A percentile compares a stretch with the other conserved stretches of the same genome.
phyloP scores from a whole-genome alignment of 2,113 vertebrate species.

The Grantiella picta region DNA sequence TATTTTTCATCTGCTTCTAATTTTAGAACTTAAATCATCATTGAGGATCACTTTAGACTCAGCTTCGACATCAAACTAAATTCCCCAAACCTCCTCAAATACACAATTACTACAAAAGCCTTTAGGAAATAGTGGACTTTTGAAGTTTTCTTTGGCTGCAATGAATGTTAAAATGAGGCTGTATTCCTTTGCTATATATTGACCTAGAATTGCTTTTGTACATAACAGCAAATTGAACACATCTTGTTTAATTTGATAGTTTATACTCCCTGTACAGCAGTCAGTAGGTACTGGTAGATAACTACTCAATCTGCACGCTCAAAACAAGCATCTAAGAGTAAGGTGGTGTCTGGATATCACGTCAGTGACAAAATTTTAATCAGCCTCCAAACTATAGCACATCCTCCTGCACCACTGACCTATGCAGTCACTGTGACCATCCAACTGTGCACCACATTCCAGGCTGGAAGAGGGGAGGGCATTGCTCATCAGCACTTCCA shows the following conservation, averaged over 20 bases:
- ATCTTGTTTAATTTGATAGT: not conserved
- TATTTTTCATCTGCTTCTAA: not conserved
- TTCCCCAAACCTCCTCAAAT: not conserved
- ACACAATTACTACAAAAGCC: not conserved
- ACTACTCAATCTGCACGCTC: not conserved
- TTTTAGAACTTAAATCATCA: not conserved
- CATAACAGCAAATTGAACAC: not conserved
- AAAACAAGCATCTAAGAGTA: not conserved
- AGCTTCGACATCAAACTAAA: not conserved
- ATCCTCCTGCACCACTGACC: accelerated
- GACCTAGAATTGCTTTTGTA: not conserved
- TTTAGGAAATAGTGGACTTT: not conserved
- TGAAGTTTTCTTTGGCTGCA: not conserved
- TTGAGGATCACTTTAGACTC: not conserved
- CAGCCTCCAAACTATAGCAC: not conserved
- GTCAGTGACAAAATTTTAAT: not conserved
- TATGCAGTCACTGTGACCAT: accelerated
- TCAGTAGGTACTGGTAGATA: not conserved
- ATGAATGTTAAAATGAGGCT: not conserved
- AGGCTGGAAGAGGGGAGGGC: not conserved
- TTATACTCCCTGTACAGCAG: not conserved
- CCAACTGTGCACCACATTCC: not conserved
- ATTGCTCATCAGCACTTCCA: not conserved
- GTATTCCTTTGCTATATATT: not conserved
- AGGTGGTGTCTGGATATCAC: not conserved